phyloP scores from a whole-genome alignment of 1,140 invertebrate species.

The Coelopa frigida region DNA sequence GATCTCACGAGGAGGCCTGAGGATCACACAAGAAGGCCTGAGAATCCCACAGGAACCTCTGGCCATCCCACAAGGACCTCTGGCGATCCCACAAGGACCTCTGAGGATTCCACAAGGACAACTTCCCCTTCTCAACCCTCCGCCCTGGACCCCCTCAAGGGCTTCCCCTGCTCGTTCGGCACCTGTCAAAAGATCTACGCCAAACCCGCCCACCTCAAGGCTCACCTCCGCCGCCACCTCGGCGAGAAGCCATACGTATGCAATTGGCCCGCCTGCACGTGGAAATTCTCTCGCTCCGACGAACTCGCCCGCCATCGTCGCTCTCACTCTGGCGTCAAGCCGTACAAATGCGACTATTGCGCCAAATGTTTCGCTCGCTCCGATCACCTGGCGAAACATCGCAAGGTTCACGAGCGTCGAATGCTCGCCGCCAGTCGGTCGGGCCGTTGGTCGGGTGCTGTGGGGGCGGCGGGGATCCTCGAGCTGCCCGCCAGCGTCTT shows the following conservation, averaged over 20 bases:
- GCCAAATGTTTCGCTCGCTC: constrained; percentile 80
- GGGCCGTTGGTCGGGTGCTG: constrained; percentile 24
- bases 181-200: constrained; percentile 71
- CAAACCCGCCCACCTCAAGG: constrained; percentile 90
- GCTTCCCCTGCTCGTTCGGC: constrained; percentile 53
- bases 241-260: constrained; percentile 91
- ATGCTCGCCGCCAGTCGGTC: constrained; percentile 40
- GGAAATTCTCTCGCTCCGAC: constrained; percentile 91
- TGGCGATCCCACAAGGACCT: background rate
- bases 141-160: constrained; percentile 30
- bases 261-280: constrained; percentile 85
- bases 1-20: too few relatives aligned
- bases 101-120: background rate
- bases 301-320: constrained; percentile 63
- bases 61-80: background rate
- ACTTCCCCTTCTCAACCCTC: too few relatives aligned
- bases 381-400: constrained; percentile 84
- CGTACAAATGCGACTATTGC: constrained; percentile 78
- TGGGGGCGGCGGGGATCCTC: too few relatives aligned
- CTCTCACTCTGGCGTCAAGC: constrained; percentile 66
- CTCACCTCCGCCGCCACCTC: constrained; percentile 85
- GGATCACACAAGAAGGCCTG: too few relatives aligned
- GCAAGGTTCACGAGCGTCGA: constrained; percentile 70
- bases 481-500: constrained; percentile 25
- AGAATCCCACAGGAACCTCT: too few relatives aligned